phyloP scores from a whole-genome alignment of 2,888 invertebrate genomes.

The Aspidapion aeneum region DNA sequence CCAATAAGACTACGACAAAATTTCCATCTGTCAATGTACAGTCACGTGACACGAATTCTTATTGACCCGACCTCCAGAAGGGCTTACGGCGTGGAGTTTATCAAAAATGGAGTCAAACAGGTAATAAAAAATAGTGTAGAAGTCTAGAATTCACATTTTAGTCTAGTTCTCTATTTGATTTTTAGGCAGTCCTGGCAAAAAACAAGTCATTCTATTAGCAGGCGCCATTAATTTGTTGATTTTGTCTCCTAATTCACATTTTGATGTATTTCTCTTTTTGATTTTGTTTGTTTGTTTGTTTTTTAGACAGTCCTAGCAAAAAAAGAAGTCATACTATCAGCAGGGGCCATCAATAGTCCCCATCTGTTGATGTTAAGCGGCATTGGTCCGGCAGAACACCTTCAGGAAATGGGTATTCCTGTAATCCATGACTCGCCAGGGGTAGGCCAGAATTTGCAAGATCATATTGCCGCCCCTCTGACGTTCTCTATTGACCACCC shows the following conservation, averaged over 20 bases:
- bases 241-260: too few species aligned
- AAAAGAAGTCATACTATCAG: constrained; percentile 79
- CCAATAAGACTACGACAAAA: constrained; percentile 75
- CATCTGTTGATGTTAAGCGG: constrained; percentile 90
- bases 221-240: too few species aligned
- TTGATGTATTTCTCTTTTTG: too few species aligned
- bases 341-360: constrained; percentile 88
- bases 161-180: too few species aligned
- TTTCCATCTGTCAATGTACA: constrained; percentile 76
- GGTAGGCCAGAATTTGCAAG: constrained; percentile 84
- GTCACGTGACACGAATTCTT: constrained; percentile 67
- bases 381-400: constrained; percentile 73
- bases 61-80: constrained; percentile 68
- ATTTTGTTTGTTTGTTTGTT: too few species aligned
- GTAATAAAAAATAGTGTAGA: constrained; percentile 11
- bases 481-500: constrained; percentile 78
- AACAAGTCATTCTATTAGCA: too few species aligned
- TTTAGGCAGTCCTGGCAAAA: too few species aligned
- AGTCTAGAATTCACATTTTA: background rate
- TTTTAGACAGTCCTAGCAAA: constrained; percentile 58
- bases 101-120: constrained; percentile 65
- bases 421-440: constrained; percentile 72
- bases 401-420: constrained; percentile 63
- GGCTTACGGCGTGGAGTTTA: constrained; percentile 75
- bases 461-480: constrained; percentile 84